Conservation (phyloP, 2,797 vertebrate genomes). For the Serranus cabrilla region DNA sequence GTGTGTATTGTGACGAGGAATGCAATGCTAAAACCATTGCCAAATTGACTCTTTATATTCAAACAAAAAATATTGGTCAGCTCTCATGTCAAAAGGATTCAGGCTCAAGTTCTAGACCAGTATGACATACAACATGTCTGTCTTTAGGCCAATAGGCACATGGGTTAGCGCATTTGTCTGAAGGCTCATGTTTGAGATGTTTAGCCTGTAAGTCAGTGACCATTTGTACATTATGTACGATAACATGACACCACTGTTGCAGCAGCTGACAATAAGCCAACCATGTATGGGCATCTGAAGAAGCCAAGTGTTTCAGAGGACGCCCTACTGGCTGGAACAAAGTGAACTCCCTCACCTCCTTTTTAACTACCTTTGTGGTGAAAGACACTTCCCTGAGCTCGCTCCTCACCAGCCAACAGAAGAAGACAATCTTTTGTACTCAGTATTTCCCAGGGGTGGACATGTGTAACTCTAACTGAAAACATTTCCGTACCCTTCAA, state of each 20-base stretch:
- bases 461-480: constrained; percentile 46
- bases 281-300: constrained; percentile 15
- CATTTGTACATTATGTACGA: not conserved
- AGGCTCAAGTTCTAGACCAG: not conserved
- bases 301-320: constrained; percentile 20
- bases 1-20: too few relatives aligned
- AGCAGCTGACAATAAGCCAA: constrained; percentile 9
- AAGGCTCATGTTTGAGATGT: not conserved
- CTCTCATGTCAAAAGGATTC: not conserved
- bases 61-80: not conserved
- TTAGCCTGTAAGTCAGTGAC: not conserved
- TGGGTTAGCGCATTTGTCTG: not conserved
- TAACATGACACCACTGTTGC: not conserved
- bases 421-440: constrained; percentile 55
- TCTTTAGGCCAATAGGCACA: not conserved
- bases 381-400: constrained; percentile 34
- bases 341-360: constrained; percentile 28
- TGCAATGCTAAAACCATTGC: not conserved
- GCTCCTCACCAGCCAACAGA: constrained; percentile 24
- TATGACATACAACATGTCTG: fast-evolving
- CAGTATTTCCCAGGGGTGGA: constrained; percentile 39
- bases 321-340: constrained; percentile 31
- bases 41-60: not conserved
- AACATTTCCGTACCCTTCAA: constrained; percentile 61
- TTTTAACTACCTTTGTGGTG: constrained; percentile 26